Percentiles rank a stretch among this genome's conserved stretches.
Conservation (phyloP, 2,113 vertebrate species). For the Grus americana region DNA sequence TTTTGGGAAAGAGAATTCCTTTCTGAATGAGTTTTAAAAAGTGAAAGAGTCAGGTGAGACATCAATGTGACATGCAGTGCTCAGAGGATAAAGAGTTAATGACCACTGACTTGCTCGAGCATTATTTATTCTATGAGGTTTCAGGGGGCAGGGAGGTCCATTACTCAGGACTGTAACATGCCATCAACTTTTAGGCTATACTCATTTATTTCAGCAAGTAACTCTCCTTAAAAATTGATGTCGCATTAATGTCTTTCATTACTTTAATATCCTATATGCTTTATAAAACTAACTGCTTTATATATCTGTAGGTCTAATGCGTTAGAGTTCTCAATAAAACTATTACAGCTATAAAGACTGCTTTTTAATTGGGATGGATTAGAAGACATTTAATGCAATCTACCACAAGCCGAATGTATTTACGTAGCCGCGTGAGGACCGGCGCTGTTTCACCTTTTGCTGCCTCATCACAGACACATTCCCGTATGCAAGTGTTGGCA, state of each 20-base stretch:
- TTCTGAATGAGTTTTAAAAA: not conserved
- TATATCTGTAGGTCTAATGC: slow-evolving; percentile 30
- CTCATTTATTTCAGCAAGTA: slow-evolving; percentile 58
- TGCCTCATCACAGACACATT: not conserved
- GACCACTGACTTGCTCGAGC: not conserved
- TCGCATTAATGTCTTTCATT: slow-evolving; percentile 49
- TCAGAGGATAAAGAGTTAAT: slow-evolving; percentile 43
- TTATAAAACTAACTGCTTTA: slow-evolving; percentile 61
- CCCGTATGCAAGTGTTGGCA: rapidly evolving
- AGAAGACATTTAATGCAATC: not conserved
- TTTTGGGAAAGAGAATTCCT: not conserved
- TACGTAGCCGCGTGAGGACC: not conserved
- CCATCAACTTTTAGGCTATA: slow-evolving; percentile 44
- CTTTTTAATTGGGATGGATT: slow-evolving; percentile 48
- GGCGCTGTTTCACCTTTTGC: not conserved
- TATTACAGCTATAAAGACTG: slow-evolving; percentile 45
- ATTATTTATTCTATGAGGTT: slow-evolving; percentile 37
- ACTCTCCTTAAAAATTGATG: slow-evolving; percentile 61
- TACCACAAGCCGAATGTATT: slow-evolving; percentile 27
- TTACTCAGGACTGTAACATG: slow-evolving; percentile 38
- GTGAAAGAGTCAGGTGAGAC: not conserved
- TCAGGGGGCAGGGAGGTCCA: slow-evolving; percentile 40
- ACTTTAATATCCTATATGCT: slow-evolving; percentile 59
- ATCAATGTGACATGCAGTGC: not conserved
- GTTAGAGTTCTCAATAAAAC: slow-evolving; percentile 58